Evolutionary conservation across 2,113 vertebrate species (phyloP).

Genomic region (Lophius piscatorius): DNA sequence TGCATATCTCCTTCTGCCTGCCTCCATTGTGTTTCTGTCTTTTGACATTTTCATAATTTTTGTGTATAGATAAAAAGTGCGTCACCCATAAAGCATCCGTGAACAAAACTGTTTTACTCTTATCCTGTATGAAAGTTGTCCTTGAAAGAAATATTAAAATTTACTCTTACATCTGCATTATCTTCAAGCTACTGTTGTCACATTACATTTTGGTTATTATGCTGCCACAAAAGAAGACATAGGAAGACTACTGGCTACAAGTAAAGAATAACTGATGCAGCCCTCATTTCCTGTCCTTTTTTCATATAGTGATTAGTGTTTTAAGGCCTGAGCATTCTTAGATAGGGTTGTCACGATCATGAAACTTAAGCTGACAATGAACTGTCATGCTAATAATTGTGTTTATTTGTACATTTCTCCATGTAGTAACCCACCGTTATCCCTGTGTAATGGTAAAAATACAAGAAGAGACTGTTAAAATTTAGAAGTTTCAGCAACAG

Average conservation of each 20-base stretch:
- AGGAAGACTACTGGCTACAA: not conserved
- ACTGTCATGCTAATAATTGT: too few relatives aligned
- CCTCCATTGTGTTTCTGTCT: conserved; percentile 16
- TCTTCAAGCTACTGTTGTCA: not conserved
- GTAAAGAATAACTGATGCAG: not conserved
- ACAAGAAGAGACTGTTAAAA: too few relatives aligned
- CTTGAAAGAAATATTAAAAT: conserved; percentile 18
- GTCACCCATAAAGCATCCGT: not conserved
- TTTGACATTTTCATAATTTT: conserved; percentile 15
- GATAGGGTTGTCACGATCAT: too few relatives aligned
- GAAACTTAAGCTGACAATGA: too few relatives aligned
- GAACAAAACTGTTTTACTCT: not conserved
- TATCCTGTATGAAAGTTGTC: not conserved
- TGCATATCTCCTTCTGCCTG: conserved; percentile 13
- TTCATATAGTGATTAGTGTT: too few relatives aligned
- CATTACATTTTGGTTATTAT: not conserved
- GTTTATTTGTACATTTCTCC: too few relatives aligned
- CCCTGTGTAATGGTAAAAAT: too few relatives aligned
- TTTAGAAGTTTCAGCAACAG: too few relatives aligned
- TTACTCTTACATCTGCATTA: conserved; percentile 11
- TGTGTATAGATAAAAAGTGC: not conserved
- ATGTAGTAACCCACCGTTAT: too few relatives aligned
- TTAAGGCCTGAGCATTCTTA: too few relatives aligned
- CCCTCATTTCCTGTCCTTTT: too few relatives aligned
- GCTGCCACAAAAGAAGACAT: conserved; percentile 1